Base-by-base conservation (phyloP, 2,113 vertebrate species). In the Poicephalus meyeri region DNA sequence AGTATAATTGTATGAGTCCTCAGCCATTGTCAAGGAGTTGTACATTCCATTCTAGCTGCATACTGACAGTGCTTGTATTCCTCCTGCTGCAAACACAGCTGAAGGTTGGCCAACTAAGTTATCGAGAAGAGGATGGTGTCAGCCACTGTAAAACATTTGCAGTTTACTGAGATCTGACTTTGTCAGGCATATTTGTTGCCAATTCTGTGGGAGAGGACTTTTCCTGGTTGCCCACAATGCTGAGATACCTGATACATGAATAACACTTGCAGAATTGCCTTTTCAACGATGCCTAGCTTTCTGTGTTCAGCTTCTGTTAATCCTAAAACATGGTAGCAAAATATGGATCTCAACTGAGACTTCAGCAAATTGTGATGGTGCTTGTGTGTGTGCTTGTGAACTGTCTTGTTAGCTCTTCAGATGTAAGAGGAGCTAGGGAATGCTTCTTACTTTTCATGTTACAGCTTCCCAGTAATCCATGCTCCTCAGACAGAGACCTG, bases 151-250 rank as follows among this genome's bases (percentile, higher is more conserved):
- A 94, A 80, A 44, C 56, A 79, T 35, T 87, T 92, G 78, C 26
- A 18, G 44, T 90, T 90, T 97, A 91, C 60, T 89, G 93, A 96
- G 96, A 46, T 37, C 49, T 83, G 86, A 50, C 89, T 87, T 89
- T 95, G 58, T 87, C 90, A 81, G 76, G 60, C 24, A 65, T 82
- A 68, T 70, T 85, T 86, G 50, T 83, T 93, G 89, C 86, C 94
- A 91, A 16, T 94, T 88, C 50, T 78, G 77, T 91, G 70, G 42
- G 70, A 93, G 33, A 55, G 39, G 41, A 42, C 56, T 61, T 58
- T 31, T 21, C 26, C 56, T 68, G 39, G 20, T 44, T 78, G 52
- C 15, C 70, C 46, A 41, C 80, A 31, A 1, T n/a, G 53, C 21
- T 52, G 63, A 23, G 23, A 15, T 29, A 18, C 42, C 46, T 58